Conservation (phyloP, 92 coral and sea anemone species). For the Actinostola sp. region DNA sequence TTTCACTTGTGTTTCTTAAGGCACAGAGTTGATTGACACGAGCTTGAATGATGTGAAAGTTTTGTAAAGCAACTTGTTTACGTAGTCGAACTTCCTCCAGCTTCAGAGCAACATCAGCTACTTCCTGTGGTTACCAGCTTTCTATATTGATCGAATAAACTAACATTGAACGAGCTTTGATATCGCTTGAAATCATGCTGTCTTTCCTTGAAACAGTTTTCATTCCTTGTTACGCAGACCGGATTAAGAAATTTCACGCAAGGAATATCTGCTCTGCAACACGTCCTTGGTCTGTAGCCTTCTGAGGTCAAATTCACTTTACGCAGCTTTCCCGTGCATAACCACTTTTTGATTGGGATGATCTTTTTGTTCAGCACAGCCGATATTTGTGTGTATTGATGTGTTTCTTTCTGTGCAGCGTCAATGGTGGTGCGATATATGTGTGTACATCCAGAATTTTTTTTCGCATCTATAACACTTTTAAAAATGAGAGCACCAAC, state of each 20-base stretch:
- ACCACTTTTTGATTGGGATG: not conserved
- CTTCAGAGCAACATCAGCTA: constrained; percentile 21
- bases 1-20: constrained; percentile 32
- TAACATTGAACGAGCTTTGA: constrained; percentile 9
- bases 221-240: constrained; percentile 11
- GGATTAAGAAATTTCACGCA: constrained; percentile 41
- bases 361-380: not conserved
- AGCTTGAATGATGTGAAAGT: constrained; percentile 35
- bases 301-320: constrained; percentile 16
- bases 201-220: constrained; percentile 23
- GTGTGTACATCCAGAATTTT: constrained; percentile 2
- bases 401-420: not conserved
- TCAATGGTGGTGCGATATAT: not conserved
- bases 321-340: constrained; percentile 19
- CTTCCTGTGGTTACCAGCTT: constrained; percentile 28
- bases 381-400: not conserved
- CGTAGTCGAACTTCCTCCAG: constrained; percentile 45
- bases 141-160: constrained; percentile 18
- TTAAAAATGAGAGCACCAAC: not conserved
- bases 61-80: constrained; percentile 39
- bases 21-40: constrained; percentile 40
- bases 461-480: not conserved
- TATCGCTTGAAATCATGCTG: not conserved
- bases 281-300: constrained; percentile 26
- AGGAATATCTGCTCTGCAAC: constrained; percentile 29